A percentile compares a stretch with the other conserved stretches of the same genome.
These are phyloP conservation scores for Limnephilus rhombicus DNA, from an alignment of 2,888 invertebrate species.

Conservation along the genomic window DNA sequence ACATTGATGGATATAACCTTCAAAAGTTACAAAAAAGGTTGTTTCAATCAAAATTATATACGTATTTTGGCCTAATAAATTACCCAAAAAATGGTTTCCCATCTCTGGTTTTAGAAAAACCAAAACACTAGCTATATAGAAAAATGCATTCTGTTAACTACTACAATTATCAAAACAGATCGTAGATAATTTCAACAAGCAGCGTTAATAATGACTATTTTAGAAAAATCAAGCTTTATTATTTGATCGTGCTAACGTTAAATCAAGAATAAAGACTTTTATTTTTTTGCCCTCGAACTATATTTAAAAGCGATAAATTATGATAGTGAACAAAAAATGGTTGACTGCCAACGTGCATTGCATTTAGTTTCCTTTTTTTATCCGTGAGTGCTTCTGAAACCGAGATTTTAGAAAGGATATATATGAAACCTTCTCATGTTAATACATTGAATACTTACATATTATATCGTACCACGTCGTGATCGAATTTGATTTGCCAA, in stretches of 20 bases:
- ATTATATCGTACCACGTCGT: not conserved
- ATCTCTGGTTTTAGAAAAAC: too few relatives aligned
- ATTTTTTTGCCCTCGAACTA: not conserved
- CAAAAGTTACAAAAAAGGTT: too few relatives aligned
- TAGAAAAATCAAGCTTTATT: not conserved
- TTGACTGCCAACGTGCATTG: not conserved
- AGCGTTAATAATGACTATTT: not conserved
- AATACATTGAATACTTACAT: not conserved
- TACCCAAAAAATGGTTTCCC: too few relatives aligned
- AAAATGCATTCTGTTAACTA: too few relatives aligned
- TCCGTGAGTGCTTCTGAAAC: not conserved
- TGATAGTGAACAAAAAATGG: not conserved
- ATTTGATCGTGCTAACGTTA: not conserved
- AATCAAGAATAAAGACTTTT: not conserved
- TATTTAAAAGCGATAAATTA: not conserved
- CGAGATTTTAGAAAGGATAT: not conserved
- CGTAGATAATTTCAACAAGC: too few relatives aligned
- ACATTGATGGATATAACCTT: too few relatives aligned
- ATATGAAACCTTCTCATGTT: not conserved
- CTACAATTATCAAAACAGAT: too few relatives aligned
- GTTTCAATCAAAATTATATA: too few relatives aligned
- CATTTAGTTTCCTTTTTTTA: not conserved
- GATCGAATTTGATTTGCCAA: not conserved
- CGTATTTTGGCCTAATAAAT: too few relatives aligned
- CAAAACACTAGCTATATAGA: too few relatives aligned